A percentile compares a stretch with the other conserved stretches of the same genome.
Evolutionary conservation across 2,113 vertebrate species (phyloP).

Genomic region (Prinia subflava): DNA sequence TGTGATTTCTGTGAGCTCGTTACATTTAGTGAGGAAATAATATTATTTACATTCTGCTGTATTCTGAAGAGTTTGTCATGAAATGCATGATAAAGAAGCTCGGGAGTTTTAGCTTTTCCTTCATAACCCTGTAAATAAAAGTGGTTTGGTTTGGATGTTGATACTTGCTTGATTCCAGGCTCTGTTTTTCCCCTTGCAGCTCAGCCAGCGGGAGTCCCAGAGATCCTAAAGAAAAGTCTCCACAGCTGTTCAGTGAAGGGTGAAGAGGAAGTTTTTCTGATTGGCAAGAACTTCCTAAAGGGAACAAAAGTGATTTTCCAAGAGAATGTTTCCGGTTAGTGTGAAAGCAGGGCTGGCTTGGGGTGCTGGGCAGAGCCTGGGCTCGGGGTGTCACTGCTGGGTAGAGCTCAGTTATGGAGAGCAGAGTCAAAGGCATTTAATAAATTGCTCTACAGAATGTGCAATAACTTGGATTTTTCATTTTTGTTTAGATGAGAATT

Average conservation of each 20-base stretch:
- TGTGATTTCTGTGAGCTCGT: neutral
- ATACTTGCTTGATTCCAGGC: neutral
- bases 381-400: neutral
- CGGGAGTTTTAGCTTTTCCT: neutral
- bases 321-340: slow-evolving; percentile 89
- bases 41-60: neutral
- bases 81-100: neutral
- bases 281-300: slow-evolving; percentile 99
- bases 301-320: slow-evolving; percentile 99
- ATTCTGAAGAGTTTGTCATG: neutral
- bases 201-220: slow-evolving; percentile 94
- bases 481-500: slow-evolving; percentile 87
- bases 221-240: slow-evolving; percentile 97
- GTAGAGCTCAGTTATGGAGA: neutral
- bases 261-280: slow-evolving; percentile 95
- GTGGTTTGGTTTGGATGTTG: neutral
- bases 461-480: neutral
- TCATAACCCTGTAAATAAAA: neutral
- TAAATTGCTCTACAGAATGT: neutral
- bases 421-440: neutral
- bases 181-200: slow-evolving; percentile 72
- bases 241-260: slow-evolving; percentile 92
- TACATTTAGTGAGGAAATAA: neutral
- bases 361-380: neutral
- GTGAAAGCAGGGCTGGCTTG: neutral